Conservation (phyloP, 2,797 vertebrate species). For the Clarias pachynema region DNA sequence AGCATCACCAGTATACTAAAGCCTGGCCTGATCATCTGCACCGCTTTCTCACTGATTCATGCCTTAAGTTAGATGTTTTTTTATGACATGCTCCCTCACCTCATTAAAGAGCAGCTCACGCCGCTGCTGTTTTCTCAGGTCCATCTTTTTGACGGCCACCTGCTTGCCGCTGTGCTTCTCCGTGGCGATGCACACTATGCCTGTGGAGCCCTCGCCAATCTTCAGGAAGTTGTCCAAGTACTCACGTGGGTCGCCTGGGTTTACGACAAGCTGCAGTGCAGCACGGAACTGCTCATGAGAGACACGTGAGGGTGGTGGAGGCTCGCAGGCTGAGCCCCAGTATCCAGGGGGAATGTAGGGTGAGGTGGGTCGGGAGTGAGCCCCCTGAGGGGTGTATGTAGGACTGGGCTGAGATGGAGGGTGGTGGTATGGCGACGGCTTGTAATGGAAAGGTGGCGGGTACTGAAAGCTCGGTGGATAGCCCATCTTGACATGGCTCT, state of each 20-base stretch:
- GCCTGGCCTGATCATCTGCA: too few relatives aligned
- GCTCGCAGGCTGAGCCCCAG: slow-evolving; percentile 94
- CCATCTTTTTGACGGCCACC: slow-evolving; percentile 99
- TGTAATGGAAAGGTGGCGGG: slow-evolving; percentile 83
- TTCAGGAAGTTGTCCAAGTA: slow-evolving; percentile 98
- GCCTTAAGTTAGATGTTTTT: too few relatives aligned
- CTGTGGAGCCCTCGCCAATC: slow-evolving; percentile 97
- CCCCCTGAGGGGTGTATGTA: slow-evolving; percentile 87
- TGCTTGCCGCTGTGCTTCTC: slow-evolving; percentile 97
- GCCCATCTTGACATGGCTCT: slow-evolving; percentile 86
- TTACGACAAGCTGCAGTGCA: slow-evolving; percentile 94
- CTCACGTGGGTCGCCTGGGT: slow-evolving; percentile 92
- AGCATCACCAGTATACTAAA: too few relatives aligned
- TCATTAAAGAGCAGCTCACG: slow-evolving; percentile 98
- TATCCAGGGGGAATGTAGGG: slow-evolving; percentile 89
- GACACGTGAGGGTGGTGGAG: slow-evolving; percentile 91
- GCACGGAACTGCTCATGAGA: slow-evolving; percentile 98
- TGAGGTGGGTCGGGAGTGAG: slow-evolving; percentile 89
- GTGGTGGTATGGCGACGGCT: slow-evolving; percentile 82
- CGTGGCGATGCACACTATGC: slow-evolving; percentile 96
- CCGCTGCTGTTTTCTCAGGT: slow-evolving; percentile 95
- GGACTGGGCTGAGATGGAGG: slow-evolving; percentile 87
- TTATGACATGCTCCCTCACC: slow-evolving; percentile 67
- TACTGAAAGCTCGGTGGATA: slow-evolving; percentile 89
- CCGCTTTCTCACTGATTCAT: too few relatives aligned